Percentiles rank a stretch among this genome's conserved stretches.
Conservation (phyloP, 2,888 invertebrate genomes). For the Agrotis clavis region DNA sequence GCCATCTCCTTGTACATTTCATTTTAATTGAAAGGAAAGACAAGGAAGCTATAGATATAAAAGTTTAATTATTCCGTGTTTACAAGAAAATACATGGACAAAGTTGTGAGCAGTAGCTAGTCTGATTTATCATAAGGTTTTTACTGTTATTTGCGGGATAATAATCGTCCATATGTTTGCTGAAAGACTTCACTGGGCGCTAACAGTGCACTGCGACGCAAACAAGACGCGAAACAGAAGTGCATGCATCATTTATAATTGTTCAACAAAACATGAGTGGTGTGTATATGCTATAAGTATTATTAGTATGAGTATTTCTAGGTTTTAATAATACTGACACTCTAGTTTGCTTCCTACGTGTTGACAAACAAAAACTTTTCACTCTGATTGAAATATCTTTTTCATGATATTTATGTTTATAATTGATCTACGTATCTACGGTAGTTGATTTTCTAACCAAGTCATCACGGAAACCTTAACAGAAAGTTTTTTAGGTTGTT, state of each 20-base stretch:
- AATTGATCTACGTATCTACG: too few species aligned
- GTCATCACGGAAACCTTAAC: background rate
- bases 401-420: too few species aligned
- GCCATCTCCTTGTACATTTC: too few species aligned
- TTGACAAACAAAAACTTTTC: background rate
- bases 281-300: background rate
- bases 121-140: slow-evolving; percentile 2
- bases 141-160: slow-evolving; percentile 16
- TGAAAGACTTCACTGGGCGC: slow-evolving; percentile 39
- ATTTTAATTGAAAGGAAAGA: too few species aligned
- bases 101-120: background rate
- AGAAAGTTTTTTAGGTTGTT: background rate
- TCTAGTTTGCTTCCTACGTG: background rate
- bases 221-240: slow-evolving; percentile 32
- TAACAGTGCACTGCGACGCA: slow-evolving; percentile 26
- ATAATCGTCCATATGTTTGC: slow-evolving; percentile 34
- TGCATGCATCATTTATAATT: slow-evolving; percentile 36
- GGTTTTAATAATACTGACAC: slow-evolving; percentile 1
- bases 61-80: too few species aligned
- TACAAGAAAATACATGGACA: too few species aligned
- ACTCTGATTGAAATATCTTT: too few species aligned
- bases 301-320: background rate
- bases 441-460: too few species aligned
- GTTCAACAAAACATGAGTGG: slow-evolving; percentile 5
- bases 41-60: too few species aligned